Percentiles rank a stretch among this genome's conserved stretches.
These are phyloP conservation scores for Tolmerus cingulatus DNA, from an alignment of 2,888 invertebrate species.

Conservation along the genomic window DNA sequence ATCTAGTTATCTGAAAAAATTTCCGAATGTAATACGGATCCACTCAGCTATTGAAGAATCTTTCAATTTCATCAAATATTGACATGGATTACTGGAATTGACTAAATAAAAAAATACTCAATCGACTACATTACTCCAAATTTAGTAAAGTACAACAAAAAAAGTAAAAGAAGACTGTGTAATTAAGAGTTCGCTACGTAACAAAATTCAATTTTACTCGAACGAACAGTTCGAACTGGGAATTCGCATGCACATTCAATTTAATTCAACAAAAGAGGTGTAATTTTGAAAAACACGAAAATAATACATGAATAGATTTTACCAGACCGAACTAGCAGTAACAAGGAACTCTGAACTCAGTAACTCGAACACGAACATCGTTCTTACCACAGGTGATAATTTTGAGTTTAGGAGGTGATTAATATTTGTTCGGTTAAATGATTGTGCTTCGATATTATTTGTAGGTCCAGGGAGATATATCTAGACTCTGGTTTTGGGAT, in stretches of 20 bases:
- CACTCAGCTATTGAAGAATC: neutral
- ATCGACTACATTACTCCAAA: neutral
- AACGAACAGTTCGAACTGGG: neutral
- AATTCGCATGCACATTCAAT: constrained; percentile 20
- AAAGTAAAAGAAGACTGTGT: neutral
- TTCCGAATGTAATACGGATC: neutral
- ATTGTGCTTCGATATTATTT: constrained; percentile 55
- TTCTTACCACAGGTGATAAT: constrained; percentile 50
- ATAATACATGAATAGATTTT: neutral
- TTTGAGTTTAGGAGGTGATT: constrained; percentile 40
- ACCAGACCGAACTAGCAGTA: constrained; percentile 6
- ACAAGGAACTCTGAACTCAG: constrained; percentile 36
- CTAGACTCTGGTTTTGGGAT: constrained; percentile 64
- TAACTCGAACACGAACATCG: constrained; percentile 24
- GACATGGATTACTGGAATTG: neutral
- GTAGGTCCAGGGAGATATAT: constrained; percentile 59
- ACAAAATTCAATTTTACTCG: neutral
- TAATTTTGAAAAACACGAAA: neutral
- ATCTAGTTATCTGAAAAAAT: neutral
- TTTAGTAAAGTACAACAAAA: neutral
- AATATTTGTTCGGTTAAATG: constrained; percentile 34
- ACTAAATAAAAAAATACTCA: neutral
- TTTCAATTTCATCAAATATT: neutral
- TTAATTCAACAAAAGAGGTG: neutral
- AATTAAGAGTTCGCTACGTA: neutral